These are phyloP conservation scores for Bombus confusus DNA, from an alignment of 1,140 invertebrate genomes.

Conservation along the genomic window DNA sequence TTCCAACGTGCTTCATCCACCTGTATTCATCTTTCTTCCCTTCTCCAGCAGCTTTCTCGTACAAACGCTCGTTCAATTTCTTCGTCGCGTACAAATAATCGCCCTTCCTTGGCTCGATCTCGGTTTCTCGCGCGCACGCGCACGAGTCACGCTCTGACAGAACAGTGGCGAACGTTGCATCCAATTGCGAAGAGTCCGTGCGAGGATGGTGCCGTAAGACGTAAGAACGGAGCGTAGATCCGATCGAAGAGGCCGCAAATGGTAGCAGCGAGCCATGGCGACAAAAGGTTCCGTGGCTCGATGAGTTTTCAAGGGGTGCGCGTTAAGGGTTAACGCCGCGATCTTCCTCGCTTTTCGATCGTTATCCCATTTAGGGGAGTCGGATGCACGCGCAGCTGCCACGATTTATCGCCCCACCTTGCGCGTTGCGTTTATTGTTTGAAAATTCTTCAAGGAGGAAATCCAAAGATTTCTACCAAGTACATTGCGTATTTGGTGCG, in stretches of 20 bases:
- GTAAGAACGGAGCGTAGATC: conserved; percentile 58
- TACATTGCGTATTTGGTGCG: neutral
- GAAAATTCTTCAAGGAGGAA: neutral
- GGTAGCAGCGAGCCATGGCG: conserved; percentile 45
- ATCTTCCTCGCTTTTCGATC: conserved; percentile 60
- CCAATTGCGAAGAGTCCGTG: conserved; percentile 19
- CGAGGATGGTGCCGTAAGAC: conserved; percentile 42
- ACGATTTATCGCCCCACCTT: conserved; percentile 34
- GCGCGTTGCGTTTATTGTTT: neutral
- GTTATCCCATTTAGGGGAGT: conserved; percentile 67
- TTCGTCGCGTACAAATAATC: conserved; percentile 35
- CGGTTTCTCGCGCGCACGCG: conserved; percentile 18
- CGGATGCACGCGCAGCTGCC: conserved; percentile 55
- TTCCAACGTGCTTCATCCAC: neutral
- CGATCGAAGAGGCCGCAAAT: conserved; percentile 62
- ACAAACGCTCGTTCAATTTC: conserved; percentile 26
- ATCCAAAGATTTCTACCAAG: neutral
- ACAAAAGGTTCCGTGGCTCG: conserved; percentile 56
- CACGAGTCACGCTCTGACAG: conserved; percentile 53
- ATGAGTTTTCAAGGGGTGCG: conserved; percentile 59
- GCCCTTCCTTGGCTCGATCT: conserved; percentile 27
- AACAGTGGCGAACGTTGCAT: conserved; percentile 64
- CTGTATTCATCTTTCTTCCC: neutral
- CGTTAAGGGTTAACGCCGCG: conserved; percentile 45
- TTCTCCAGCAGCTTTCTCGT: neutral